phyloP scores from a whole-genome alignment of 2,113 vertebrate species.

The Pelecanus crispus region DNA sequence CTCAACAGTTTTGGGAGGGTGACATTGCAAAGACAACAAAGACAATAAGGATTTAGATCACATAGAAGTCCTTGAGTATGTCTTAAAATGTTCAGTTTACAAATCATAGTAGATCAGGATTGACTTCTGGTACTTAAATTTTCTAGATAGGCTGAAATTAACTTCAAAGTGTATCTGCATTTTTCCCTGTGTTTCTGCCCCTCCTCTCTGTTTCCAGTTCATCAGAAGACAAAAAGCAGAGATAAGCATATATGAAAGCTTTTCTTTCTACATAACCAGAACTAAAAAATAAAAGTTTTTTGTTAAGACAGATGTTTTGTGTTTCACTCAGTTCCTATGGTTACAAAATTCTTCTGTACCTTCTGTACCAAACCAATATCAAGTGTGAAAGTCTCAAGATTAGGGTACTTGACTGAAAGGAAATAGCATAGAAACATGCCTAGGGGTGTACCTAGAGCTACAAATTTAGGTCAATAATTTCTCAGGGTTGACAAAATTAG shows the following conservation, averaged over 20 bases:
- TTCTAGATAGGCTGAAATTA: background rate
- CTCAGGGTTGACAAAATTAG: background rate
- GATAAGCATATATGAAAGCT: background rate
- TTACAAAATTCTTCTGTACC: background rate
- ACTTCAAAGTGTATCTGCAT: background rate
- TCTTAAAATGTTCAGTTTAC: background rate
- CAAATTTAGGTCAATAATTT: background rate
- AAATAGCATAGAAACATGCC: background rate
- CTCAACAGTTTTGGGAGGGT: background rate
- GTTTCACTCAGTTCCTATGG: background rate
- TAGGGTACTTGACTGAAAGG: background rate
- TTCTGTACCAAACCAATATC: background rate
- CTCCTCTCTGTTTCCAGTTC: background rate
- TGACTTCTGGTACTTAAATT: background rate
- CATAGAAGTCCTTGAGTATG: accelerated
- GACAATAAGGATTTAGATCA: background rate
- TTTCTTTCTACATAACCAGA: background rate
- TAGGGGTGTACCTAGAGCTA: background rate
- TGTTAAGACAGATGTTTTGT: constrained; percentile 18
- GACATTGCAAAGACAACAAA: background rate
- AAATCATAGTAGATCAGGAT: background rate
- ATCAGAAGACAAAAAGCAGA: background rate
- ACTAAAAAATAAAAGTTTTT: background rate
- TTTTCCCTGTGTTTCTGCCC: background rate
- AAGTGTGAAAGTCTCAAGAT: constrained; percentile 8